phyloP scores from a whole-genome alignment of 1,140 invertebrate genomes.

The Carposina sasakii region DNA sequence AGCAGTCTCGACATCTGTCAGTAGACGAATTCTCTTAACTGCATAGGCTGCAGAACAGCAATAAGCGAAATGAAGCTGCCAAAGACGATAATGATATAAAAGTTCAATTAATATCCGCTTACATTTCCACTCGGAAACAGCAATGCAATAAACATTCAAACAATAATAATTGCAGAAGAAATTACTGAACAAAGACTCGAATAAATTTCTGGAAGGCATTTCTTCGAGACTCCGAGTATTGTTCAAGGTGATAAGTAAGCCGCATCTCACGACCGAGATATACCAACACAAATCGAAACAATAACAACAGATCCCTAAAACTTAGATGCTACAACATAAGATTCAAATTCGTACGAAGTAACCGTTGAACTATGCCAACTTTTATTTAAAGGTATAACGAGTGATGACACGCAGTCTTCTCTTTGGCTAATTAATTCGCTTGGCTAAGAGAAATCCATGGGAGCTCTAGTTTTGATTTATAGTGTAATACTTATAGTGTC shows the following conservation, averaged over 20 bases:
- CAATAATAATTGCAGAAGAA: constrained; percentile 11
- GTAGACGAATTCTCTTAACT: too few relatives aligned
- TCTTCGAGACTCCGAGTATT: constrained; percentile 16
- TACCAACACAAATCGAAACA: too few relatives aligned
- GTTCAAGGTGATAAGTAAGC: constrained; percentile 7
- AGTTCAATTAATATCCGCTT: background rate
- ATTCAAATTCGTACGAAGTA: too few relatives aligned
- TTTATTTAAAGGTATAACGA: too few relatives aligned
- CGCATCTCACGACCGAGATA: constrained; percentile 11
- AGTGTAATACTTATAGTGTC: too few relatives aligned
- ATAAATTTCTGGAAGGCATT: constrained; percentile 10
- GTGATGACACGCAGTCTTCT: constrained; percentile 14
- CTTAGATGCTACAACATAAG: too few relatives aligned
- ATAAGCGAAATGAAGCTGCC: too few relatives aligned
- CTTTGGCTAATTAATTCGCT: constrained; percentile 15
- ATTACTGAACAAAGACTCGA: constrained; percentile 5
- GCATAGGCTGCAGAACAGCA: too few relatives aligned
- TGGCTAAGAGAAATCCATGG: constrained; percentile 17
- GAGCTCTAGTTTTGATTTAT: constrained; percentile 17
- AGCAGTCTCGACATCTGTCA: too few relatives aligned
- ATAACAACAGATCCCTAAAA: too few relatives aligned
- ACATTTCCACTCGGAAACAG: background rate
- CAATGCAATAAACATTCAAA: background rate
- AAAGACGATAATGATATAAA: background rate
- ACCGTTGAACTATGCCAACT: too few relatives aligned